Base-by-base conservation (phyloP, 1,140 invertebrate species). In the Neelides sp. region DNA sequence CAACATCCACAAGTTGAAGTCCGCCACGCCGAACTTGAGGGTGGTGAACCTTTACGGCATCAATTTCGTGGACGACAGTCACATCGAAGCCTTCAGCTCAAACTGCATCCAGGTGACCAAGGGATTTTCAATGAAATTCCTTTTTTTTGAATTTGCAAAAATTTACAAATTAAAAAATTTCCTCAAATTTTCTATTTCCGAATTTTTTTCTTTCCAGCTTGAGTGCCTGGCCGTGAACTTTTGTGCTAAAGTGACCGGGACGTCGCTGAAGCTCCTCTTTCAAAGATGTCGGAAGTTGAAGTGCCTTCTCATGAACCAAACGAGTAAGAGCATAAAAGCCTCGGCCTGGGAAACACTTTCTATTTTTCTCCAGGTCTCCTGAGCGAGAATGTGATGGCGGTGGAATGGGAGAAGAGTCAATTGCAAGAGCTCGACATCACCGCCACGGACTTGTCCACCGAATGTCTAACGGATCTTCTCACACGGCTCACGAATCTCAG, bases 1-100 rank as follows among this genome's bases (percentile, higher is more conserved):
- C 57, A 98, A 99, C 67, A 91, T 99, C 17, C 92, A 97, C 67
- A 98, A 96, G 64, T 71, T 98, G 2, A 98, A 98, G 66, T 88
- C 86, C 12, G 91, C 90, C 0, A 91, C 90, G 0, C 92, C 93
- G 0, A 97, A 97, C 71, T 71, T 97, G 17, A 73, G 88, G 52
- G 88, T 95, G 2, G 93, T 97, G 57, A 96, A 95, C 69, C 68
- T 97, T 19, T 97, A 94, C 65, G 94, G 94, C 0, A 96, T 98
- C 48, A 94, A 92, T 66, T 98, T 98, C 61, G 85, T 98, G 1
- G 93, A 98, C 63, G 96, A 99, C 73, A 90, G 87, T 1, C 95
- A 99, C 64, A 95, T 99, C 42, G 96, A 99, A 66, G 87, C 94
- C 0, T 91, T 99, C 66, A 89, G 85, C 57, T 90, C 86, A 1